Evolutionary conservation across 2,797 vertebrate genomes (phyloP).

Genomic region (Pogoniulus pusillus): DNA sequence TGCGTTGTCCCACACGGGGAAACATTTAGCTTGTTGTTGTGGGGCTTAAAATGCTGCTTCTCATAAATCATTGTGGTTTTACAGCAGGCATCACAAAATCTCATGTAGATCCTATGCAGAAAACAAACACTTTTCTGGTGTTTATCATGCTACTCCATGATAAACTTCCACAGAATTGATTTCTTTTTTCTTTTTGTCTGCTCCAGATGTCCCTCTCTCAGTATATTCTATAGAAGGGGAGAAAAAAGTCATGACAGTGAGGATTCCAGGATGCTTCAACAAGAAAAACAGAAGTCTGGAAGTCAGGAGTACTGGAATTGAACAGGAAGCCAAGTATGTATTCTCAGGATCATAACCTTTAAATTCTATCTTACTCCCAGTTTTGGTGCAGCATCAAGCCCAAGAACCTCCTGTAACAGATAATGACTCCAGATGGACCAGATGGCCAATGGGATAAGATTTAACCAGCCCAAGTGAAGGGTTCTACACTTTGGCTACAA

Average conservation of each 20-base stretch:
- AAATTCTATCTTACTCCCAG: background rate
- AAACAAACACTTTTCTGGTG: conserved; percentile 1
- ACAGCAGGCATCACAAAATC: conserved; percentile 33
- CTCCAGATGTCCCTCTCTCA: background rate
- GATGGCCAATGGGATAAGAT: no score
- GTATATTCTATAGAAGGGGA: background rate
- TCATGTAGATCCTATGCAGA: background rate
- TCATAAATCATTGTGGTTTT: conserved; percentile 50
- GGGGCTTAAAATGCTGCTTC: conserved; percentile 44
- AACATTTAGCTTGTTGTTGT: conserved; percentile 51
- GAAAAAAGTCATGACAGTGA: background rate
- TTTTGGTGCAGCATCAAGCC: background rate
- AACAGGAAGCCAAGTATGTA: background rate
- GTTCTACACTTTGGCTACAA: no score
- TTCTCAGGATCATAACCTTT: background rate
- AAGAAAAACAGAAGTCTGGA: background rate
- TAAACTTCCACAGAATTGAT: background rate
- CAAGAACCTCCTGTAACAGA: background rate
- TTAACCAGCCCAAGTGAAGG: no score
- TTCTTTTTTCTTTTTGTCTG: background rate
- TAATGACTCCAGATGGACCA: background rate
- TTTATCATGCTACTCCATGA: background rate
- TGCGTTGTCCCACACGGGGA: conserved; percentile 48
- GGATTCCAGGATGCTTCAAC: background rate
- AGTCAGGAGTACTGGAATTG: background rate